These are phyloP conservation scores for Jacana jacana DNA, from an alignment of 2,113 vertebrate species.

Conservation along the genomic window DNA sequence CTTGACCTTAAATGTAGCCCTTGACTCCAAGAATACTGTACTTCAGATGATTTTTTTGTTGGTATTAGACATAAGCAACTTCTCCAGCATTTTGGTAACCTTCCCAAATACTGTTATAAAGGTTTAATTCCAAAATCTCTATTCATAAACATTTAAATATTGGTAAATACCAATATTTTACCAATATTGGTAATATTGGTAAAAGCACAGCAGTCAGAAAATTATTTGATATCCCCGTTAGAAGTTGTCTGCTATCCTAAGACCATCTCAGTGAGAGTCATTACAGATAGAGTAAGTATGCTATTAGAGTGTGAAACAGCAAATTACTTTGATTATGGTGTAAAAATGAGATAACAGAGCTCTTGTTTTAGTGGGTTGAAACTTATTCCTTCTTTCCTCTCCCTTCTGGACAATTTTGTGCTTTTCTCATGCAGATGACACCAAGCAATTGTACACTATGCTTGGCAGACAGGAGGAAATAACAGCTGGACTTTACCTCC, in stretches of 20 bases:
- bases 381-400: neutral
- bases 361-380: neutral
- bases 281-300: neutral
- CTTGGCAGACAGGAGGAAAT: neutral
- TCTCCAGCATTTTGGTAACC: neutral
- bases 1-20: neutral
- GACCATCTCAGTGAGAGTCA: fast-evolving
- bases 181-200: neutral
- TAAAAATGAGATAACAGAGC: neutral
- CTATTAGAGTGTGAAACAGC: neutral
- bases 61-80: neutral
- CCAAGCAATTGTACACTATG: neutral
- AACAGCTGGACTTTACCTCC: neutral
- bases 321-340: neutral
- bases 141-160: neutral
- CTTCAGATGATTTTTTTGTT: neutral
- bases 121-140: neutral
- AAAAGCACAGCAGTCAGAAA: neutral
- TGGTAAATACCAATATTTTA: no score
- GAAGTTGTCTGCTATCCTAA: neutral
- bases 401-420: neutral
- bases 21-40: neutral
- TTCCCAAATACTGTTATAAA: neutral
- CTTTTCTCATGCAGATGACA: neutral
- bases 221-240: neutral